Conservation (phyloP, 2,797 vertebrate species). For the Platalea minor region DNA sequence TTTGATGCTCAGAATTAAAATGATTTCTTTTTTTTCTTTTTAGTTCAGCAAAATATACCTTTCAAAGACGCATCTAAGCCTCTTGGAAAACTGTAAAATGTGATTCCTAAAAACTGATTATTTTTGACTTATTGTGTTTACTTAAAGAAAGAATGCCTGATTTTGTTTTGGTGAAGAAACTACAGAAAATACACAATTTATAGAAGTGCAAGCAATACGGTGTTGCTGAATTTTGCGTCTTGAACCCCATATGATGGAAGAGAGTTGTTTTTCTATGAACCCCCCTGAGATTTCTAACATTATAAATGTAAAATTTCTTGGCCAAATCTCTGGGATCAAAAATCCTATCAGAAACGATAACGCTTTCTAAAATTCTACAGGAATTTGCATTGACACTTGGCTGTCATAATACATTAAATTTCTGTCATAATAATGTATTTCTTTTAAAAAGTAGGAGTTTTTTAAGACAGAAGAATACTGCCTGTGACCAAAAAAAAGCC, state of each 20-base stretch:
- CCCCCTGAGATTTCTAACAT: neutral
- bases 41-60: neutral
- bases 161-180: neutral
- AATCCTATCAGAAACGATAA: neutral
- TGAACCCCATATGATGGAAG: neutral
- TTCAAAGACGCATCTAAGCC: neutral
- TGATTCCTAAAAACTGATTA: neutral
- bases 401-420: conserved; percentile 17
- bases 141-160: neutral
- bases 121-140: neutral
- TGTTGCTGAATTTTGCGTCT: neutral
- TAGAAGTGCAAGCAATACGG: neutral
- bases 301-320: neutral
- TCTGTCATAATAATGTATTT: conserved; percentile 5
- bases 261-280: neutral
- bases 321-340: neutral
- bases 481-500: neutral
- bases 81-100: neutral
- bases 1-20: neutral
- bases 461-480: neutral
- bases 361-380: neutral
- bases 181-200: neutral
- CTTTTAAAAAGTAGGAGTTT: neutral
- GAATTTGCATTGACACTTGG: conserved; percentile 20
- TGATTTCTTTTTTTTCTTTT: neutral